Percentiles rank a stretch among this genome's conserved stretches.
Evolutionary conservation across 2,113 vertebrate species (phyloP).

Genomic region (Antechinus stuartii): DNA sequence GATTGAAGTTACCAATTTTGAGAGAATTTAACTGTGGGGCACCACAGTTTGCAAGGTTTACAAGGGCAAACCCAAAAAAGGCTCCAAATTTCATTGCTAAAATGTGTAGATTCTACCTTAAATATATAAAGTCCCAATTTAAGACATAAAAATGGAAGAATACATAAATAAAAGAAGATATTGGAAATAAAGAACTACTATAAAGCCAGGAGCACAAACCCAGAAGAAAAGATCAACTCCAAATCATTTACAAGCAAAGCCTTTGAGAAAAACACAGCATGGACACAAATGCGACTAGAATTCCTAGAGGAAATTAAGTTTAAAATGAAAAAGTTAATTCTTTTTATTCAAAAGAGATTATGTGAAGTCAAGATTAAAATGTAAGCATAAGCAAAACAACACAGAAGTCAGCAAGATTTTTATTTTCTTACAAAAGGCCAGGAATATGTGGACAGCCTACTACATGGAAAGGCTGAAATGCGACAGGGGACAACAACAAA

Average conservation of each 20-base stretch:
- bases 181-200: background rate
- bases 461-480: background rate
- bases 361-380: background rate
- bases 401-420: background rate
- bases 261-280: background rate
- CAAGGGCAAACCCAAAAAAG: background rate
- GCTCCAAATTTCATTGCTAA: background rate
- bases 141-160: background rate
- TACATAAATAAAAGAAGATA: background rate
- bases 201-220: background rate
- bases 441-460: background rate
- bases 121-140: background rate
- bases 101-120: background rate
- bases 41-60: no score
- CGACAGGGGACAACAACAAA: background rate
- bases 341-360: background rate
- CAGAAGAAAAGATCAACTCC: background rate
- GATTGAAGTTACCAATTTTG: background rate
- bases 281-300: background rate
- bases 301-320: background rate
- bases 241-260: background rate
- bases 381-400: background rate
- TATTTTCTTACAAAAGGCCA: background rate
- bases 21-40: background rate
- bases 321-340: background rate